Evolutionary conservation across 2,113 vertebrate species (phyloP), one percentile per base, ranked within the genome.

Genomic region (Neolamprologus variostigma): DNA sequence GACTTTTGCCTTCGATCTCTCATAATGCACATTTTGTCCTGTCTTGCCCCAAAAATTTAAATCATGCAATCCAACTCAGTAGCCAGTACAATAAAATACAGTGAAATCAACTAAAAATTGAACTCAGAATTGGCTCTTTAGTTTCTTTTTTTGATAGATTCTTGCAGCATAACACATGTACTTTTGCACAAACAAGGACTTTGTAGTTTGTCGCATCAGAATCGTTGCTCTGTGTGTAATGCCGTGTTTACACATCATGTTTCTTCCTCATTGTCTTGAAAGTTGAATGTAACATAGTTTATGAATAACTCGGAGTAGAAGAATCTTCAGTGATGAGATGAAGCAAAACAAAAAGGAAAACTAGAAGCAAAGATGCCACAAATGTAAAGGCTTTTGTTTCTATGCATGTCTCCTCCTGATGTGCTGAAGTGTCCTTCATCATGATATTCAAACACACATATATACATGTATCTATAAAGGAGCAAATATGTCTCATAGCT

Each of bases 301-400:
- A 63, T 63, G 31, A 63, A 63, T 11, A 0, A 0, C 59, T 63
- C 0, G 0, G 59, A 63, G 17, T n/a, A 35, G 0, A 0, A 63
- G 6, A 63, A 35, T 11, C 31, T 63, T 63, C 59, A n/a, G 31
- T 19, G 17, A 35, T 12, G 59, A 33, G 59, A 63, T 63, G 59
- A 35, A 63, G 16, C 55, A 59, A 59, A 59, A 59, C 26, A 59
- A 59, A 59, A 59, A 31, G 14, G 14, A 19, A 61, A 61, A 61
- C 16, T 31, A 0, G 1, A 33, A 2, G 14, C 61, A 66, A 66
- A 35, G 4, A 66, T 35, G 3, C 17, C 6, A 66, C 31, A 35
- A 3, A 28, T 59, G 55, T 16, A 59, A 66, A 66, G 31, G 31
- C 31, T 35, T 66, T n/a, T 35, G 17, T 66, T n/a, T 66, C 31